These are phyloP conservation scores for Chaetura pelagica DNA, from an alignment of 2,113 vertebrate genomes.

Conservation along the genomic window DNA sequence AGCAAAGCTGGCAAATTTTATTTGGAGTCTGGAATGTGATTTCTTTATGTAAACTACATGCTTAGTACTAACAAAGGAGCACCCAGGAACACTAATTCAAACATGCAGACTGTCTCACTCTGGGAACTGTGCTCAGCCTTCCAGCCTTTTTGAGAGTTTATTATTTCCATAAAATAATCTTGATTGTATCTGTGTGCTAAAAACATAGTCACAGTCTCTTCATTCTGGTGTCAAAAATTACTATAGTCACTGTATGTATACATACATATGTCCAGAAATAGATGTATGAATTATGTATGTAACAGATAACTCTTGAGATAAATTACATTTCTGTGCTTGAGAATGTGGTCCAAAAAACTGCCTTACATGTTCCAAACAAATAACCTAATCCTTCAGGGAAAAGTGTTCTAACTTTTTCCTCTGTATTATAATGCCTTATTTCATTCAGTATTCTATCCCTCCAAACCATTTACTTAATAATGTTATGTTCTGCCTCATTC, in stretches of 20 bases:
- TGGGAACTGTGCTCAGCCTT: neutral
- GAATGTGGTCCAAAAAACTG: neutral
- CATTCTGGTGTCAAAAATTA: neutral
- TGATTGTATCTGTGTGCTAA: neutral
- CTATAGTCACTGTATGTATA: neutral
- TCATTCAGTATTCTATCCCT: neutral
- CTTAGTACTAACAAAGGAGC: slow-evolving; percentile 40
- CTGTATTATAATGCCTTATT: neutral
- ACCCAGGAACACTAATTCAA: slow-evolving; percentile 49
- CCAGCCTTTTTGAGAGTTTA: slow-evolving; percentile 22
- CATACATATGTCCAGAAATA: neutral
- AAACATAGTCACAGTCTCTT: neutral
- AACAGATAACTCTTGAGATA: neutral
- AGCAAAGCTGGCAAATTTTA: slow-evolving; percentile 54
- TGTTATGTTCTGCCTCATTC: slow-evolving; percentile 31
- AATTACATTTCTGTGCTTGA: neutral
- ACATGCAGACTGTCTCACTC: neutral
- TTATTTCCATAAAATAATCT: slow-evolving; percentile 15
- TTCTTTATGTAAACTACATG: slow-evolving; percentile 61
- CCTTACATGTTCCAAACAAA: neutral
- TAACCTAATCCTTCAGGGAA: neutral
- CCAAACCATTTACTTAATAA: slow-evolving; percentile 52
- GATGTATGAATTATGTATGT: neutral
- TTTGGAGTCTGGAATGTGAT: slow-evolving; percentile 52
- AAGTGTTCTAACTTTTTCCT: neutral